Percentiles rank a stretch among this genome's conserved stretches.
Conservation (phyloP, 2,797 vertebrate genomes). For the Rhinogobio ventralis region DNA sequence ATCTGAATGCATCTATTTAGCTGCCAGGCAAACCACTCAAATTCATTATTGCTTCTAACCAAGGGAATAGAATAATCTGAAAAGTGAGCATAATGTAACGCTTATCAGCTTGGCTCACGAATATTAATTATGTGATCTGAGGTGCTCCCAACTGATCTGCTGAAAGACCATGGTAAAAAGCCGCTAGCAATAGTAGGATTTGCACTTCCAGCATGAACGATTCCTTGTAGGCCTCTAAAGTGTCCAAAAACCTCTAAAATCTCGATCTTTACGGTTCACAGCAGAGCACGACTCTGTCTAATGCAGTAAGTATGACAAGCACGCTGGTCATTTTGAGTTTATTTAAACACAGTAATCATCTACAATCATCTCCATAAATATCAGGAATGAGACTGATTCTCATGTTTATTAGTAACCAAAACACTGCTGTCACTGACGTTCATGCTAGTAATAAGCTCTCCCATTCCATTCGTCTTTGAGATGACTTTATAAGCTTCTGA, state of each 20-base stretch:
- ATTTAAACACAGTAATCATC: constrained; percentile 15
- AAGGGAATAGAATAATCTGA: background rate
- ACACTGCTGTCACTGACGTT: background rate
- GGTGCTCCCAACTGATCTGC: constrained; percentile 9
- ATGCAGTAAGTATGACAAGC: background rate
- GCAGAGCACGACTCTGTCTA: background rate
- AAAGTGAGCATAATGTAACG: background rate
- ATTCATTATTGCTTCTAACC: constrained; percentile 7
- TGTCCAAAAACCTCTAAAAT: background rate
- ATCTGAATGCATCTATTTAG: constrained; percentile 11
- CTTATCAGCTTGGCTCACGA: constrained; percentile 4
- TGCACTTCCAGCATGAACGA: background rate
- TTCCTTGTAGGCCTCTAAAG: background rate
- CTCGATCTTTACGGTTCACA: background rate
- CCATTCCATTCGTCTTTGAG: constrained; percentile 1
- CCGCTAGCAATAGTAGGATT: background rate
- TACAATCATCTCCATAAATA: constrained; percentile 9
- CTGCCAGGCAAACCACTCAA: background rate
- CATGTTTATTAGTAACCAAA: constrained; percentile 27
- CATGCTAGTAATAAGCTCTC: background rate
- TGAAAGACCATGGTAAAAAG: background rate
- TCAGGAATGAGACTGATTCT: constrained; percentile 2
- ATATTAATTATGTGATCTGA: constrained; percentile 24
- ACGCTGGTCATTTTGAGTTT: constrained; percentile 21
- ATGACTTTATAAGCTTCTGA: constrained; percentile 23